Conservation (phyloP, 2,888 invertebrate species). For the Cephalotes varians region DNA sequence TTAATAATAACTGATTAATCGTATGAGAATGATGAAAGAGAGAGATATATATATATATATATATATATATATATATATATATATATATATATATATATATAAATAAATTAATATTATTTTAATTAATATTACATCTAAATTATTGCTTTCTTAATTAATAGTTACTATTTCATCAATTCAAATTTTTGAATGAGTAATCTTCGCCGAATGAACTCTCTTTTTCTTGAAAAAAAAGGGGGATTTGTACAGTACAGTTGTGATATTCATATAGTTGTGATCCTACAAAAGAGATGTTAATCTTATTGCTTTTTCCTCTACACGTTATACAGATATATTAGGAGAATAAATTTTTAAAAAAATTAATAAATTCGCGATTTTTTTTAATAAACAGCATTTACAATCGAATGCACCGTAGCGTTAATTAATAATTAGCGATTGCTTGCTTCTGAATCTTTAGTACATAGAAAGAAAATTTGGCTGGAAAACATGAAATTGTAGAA, state of each 20-base stretch:
- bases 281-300: neutral
- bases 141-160: neutral
- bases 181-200: neutral
- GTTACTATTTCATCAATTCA: neutral
- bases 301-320: neutral
- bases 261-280: neutral
- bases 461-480: neutral
- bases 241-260: neutral
- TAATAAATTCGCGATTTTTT: neutral
- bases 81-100: no score
- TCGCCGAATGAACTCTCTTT: neutral
- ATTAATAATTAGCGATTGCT: neutral
- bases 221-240: neutral
- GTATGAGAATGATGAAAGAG: neutral
- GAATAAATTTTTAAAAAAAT: conserved; percentile 1
- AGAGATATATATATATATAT: no score
- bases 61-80: no score
- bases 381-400: neutral
- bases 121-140: conserved; percentile 15
- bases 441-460: neutral
- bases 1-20: conserved; percentile 12
- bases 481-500: neutral
- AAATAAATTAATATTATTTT: conserved; percentile 13
- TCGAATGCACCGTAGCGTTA: neutral
- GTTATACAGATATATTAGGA: neutral